Evolutionary conservation across 2,888 invertebrate genomes (phyloP).

Genomic region (Xestia c-nigrum): DNA sequence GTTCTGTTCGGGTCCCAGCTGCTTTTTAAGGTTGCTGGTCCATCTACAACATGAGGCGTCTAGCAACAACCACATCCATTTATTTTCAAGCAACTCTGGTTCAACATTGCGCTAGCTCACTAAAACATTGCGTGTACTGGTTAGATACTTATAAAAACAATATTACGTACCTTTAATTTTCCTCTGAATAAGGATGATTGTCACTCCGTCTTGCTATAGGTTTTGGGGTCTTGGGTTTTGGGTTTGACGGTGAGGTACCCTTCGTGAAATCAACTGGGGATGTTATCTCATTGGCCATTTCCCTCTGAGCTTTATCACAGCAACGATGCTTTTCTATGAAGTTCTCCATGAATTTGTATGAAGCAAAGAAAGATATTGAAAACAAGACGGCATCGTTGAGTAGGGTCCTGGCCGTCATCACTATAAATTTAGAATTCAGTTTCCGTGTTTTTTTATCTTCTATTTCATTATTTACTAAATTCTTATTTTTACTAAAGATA

Average conservation of each 20-base stretch:
- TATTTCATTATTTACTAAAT: constrained; percentile 7
- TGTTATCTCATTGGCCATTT: not conserved
- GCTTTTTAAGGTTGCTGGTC: not conserved
- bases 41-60: not conserved
- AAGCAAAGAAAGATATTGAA: constrained; percentile 31
- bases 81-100: no score
- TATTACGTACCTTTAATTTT: constrained; percentile 20
- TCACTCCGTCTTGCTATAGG: not conserved
- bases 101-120: not conserved
- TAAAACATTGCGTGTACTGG: not conserved
- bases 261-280: not conserved
- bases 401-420: not conserved
- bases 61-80: no score
- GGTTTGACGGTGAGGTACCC: not conserved
- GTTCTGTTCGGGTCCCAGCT: no score
- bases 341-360: constrained; percentile 62
- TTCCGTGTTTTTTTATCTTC: constrained; percentile 9
- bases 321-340: constrained; percentile 70
- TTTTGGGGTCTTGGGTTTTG: not conserved
- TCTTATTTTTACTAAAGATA: not conserved
- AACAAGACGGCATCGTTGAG: constrained; percentile 19
- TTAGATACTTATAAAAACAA: not conserved
- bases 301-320: not conserved
- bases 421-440: constrained; percentile 27
- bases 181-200: not conserved